These are phyloP conservation scores for Nothocercus julius DNA, from an alignment of 2,113 vertebrate species.

Conservation along the genomic window DNA sequence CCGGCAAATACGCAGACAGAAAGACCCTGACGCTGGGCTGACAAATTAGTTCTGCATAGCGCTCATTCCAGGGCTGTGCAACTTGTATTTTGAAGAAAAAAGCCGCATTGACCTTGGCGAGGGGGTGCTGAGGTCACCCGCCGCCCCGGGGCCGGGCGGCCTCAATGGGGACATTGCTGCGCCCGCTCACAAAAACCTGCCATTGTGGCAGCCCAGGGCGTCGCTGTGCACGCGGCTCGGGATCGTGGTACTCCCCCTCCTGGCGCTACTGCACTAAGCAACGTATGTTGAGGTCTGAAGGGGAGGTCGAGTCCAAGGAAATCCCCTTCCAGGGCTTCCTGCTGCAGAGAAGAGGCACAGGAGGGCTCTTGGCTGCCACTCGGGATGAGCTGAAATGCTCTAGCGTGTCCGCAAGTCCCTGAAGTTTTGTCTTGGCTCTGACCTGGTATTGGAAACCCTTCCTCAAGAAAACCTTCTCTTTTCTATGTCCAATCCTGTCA, in stretches of 20 bases:
- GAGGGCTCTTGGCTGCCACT: neutral
- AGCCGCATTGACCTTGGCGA: constrained; percentile 46
- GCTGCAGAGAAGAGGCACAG: neutral
- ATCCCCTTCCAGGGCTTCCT: neutral
- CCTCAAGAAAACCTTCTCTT: neutral
- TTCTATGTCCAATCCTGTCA: too few relatives aligned
- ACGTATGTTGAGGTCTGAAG: neutral
- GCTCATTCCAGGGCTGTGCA: constrained; percentile 43
- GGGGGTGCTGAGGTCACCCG: constrained; percentile 18
- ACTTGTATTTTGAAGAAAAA: constrained; percentile 34
- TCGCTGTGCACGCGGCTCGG: neutral
- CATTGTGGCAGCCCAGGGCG: neutral
- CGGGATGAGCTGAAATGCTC: neutral
- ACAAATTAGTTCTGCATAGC: constrained; percentile 47
- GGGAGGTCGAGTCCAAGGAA: neutral
- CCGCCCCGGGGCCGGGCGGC: constrained; percentile 6
- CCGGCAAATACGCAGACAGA: constrained; percentile 42
- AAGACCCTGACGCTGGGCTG: constrained; percentile 18
- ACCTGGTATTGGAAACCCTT: neutral
- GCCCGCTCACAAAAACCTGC: constrained; percentile 6
- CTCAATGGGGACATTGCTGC: constrained; percentile 56
- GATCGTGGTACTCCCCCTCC: neutral
- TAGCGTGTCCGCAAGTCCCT: neutral
- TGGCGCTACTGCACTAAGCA: neutral
- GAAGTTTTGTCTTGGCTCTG: neutral